Evolutionary conservation across 2,888 invertebrate species (phyloP).

Genomic region (Baronia brevicornis): DNA sequence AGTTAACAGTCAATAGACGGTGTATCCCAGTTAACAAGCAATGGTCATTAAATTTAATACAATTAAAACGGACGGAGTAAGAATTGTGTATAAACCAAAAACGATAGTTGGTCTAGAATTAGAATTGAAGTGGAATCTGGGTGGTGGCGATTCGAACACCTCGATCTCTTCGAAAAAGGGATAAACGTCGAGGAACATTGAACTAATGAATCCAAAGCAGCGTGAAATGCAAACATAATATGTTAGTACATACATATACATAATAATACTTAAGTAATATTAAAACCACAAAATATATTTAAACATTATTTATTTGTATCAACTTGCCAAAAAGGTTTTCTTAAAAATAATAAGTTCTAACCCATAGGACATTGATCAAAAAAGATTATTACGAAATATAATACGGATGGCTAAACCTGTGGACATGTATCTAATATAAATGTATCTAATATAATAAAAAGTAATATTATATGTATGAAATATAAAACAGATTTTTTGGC

Average conservation of each 20-base stretch:
- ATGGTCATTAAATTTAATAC: conserved; percentile 4
- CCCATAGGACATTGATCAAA: too few species aligned
- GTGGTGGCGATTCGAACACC: conserved; percentile 51
- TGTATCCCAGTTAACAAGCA: conserved; percentile 1
- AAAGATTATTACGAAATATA: too few species aligned
- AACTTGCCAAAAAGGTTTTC: too few species aligned
- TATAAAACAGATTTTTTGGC: too few species aligned
- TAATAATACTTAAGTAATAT: not conserved
- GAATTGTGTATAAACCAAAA: conserved; percentile 8
- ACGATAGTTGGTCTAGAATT: conserved; percentile 5
- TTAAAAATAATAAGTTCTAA: too few species aligned
- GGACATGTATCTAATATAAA: too few species aligned
- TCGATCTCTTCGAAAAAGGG: conserved; percentile 57
- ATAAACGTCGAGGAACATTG: conserved; percentile 51
- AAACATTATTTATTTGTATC: too few species aligned
- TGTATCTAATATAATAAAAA: too few species aligned
- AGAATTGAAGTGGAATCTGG: conserved; percentile 38
- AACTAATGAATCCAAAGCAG: conserved; percentile 45
- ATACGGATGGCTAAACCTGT: too few species aligned
- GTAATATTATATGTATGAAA: too few species aligned
- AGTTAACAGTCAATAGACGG: conserved; percentile 1
- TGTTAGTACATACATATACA: conserved; percentile 9
- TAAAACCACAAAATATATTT: not conserved
- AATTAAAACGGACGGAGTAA: conserved; percentile 14
- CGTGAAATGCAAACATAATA: conserved; percentile 35